Evolutionary conservation across 2,888 invertebrate genomes (phyloP).

Genomic region (Heteromyza rotundicornis): DNA sequence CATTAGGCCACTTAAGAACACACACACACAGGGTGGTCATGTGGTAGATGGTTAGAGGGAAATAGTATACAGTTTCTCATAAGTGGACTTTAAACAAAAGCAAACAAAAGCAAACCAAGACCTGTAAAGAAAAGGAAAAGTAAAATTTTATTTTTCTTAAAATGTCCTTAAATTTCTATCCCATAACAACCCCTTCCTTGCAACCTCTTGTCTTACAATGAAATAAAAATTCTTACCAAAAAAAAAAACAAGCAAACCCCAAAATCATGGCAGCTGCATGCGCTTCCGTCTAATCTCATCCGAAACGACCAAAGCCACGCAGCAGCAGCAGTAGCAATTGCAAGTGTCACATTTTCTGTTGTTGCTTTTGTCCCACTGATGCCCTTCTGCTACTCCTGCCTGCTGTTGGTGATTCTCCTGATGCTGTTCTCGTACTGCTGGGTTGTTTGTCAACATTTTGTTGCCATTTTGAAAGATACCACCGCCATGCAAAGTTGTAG

Average conservation of each 20-base stretch:
- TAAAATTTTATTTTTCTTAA: neutral
- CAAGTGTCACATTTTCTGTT: constrained; percentile 10
- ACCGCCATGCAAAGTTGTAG: constrained; percentile 21
- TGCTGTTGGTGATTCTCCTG: constrained; percentile 18
- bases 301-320: neutral
- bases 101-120: neutral
- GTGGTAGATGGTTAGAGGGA: no score
- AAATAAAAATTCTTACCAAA: neutral
- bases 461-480: constrained; percentile 4
- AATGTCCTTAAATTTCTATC: no score
- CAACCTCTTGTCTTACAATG: neutral
- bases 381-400: constrained; percentile 22
- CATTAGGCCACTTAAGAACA: constrained; percentile 7
- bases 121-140: neutral
- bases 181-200: no score
- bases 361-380: constrained; percentile 42
- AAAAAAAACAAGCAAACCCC: neutral
- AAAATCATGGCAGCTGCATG: constrained; percentile 5
- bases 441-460: constrained; percentile 9
- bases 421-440: neutral
- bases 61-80: no score
- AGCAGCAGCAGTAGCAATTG: neutral
- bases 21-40: no score
- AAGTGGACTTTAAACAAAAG: neutral
- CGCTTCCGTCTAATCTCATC: constrained; percentile 1